Evolutionary conservation across 2,113 vertebrate species (phyloP).

Genomic region (Platycercus adscitus): DNA sequence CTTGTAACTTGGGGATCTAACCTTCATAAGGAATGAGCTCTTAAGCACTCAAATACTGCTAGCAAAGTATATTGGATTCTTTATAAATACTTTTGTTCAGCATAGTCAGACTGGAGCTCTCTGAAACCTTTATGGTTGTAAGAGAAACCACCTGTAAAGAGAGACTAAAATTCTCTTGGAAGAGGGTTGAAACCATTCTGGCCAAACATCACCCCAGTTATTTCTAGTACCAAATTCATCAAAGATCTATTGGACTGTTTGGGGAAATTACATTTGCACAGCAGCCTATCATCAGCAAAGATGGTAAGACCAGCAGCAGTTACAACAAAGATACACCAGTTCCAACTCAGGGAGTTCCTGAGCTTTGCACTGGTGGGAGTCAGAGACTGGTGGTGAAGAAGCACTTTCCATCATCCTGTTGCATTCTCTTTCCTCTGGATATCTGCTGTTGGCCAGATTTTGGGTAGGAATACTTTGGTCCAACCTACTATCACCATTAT

Average conservation of each 20-base stretch:
- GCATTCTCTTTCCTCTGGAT: neutral
- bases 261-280: neutral
- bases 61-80: neutral
- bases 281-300: neutral
- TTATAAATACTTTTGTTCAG: neutral
- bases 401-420: neutral
- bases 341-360: neutral
- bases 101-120: neutral
- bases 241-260: too few relatives aligned
- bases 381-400: neutral
- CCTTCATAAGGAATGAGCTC: neutral
- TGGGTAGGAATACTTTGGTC: neutral
- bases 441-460: neutral
- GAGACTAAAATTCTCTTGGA: neutral
- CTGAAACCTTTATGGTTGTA: neutral
- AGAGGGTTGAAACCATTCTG: neutral
- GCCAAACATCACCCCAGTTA: neutral
- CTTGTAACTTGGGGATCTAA: neutral
- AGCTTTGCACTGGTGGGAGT: neutral
- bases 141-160: neutral
- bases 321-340: neutral
- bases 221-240: neutral
- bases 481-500: neutral
- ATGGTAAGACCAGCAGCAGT: neutral
- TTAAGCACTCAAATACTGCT: too few relatives aligned